phyloP scores from a whole-genome alignment of 2,113 vertebrate species.

The Porphyrio hochstetteri region DNA sequence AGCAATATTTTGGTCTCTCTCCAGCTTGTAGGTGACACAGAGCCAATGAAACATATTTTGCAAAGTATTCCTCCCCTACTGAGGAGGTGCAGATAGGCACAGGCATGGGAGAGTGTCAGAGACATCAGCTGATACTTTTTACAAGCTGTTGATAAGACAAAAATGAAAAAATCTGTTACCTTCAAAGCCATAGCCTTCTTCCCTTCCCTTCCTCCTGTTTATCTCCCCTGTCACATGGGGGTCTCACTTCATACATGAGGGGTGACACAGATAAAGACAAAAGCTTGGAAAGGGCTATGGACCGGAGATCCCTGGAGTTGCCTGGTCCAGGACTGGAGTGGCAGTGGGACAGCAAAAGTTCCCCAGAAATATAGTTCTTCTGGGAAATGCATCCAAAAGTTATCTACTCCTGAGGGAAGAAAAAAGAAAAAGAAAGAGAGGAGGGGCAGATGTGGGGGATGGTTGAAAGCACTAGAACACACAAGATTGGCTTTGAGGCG shows the following conservation, averaged over 20 bases:
- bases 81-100: not conserved
- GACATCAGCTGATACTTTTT: not conserved
- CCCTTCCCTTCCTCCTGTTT: not conserved
- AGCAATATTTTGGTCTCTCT: not conserved
- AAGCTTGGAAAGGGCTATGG: not conserved
- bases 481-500: not conserved
- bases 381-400: not conserved
- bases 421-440: not conserved
- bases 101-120: not conserved
- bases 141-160: not conserved
- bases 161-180: not conserved
- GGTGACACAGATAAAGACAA: not conserved
- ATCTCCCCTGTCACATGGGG: not conserved
- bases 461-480: not conserved
- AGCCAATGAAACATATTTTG: not conserved
- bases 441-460: not conserved
- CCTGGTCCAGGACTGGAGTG: not conserved
- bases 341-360: not conserved
- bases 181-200: not conserved
- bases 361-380: not conserved
- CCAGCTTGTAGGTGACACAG: not conserved
- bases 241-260: rapidly evolving
- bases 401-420: rapidly evolving
- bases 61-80: not conserved
- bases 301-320: not conserved